Evolutionary conservation across 2,797 vertebrate genomes (phyloP), one percentile per base, ranked within the genome.

Genomic region (Urosaurus nigricauda): DNA sequence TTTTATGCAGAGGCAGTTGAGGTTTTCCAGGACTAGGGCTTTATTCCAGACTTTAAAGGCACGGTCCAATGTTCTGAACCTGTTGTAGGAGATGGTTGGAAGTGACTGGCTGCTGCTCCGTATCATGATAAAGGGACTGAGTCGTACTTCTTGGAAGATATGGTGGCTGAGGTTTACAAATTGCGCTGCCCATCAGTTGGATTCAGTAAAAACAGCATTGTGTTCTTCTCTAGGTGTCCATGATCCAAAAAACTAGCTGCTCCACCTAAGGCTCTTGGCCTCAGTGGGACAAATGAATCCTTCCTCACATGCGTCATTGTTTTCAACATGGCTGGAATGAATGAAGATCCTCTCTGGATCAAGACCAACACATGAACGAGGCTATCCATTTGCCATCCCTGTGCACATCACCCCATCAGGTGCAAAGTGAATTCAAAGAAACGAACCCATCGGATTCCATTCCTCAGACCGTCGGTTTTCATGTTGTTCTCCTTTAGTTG

Each of bases 401-500:
- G 17, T 60, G 58, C 4, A 13, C 58, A 68, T 68, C 63, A 29
- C 26, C 63, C 63, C 73, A 63, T 24, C 73, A 60, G 47, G n/a
- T 63, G 63, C 40, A 35, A 85, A 32, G 37, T 26, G 79, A 40
- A 93, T 83, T 70, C 12, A 1, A 51, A 65, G 4, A 35, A 93
- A 75, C 0, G 11, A 93, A 70, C 85, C 92, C 51, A 92, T 60
- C 65, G 47, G 37, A 43, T 63, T 77, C 58, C 93, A 93, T 93
- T 92, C 91, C 90, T 74, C 74, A 53, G 82, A 1, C 29, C 89
- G 92, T 95, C 92, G 87, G 71, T 79, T 95, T 94, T 95, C 92
- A 92, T 84, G 91, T 86, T 83, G 91, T 93, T 92, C 93, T 89
- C 92, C 92, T 92, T 91, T 93, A 88, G 92, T 92, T 93, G 92